Conservation (phyloP, 2,888 invertebrate genomes). For the Rotaria sp. region DNA sequence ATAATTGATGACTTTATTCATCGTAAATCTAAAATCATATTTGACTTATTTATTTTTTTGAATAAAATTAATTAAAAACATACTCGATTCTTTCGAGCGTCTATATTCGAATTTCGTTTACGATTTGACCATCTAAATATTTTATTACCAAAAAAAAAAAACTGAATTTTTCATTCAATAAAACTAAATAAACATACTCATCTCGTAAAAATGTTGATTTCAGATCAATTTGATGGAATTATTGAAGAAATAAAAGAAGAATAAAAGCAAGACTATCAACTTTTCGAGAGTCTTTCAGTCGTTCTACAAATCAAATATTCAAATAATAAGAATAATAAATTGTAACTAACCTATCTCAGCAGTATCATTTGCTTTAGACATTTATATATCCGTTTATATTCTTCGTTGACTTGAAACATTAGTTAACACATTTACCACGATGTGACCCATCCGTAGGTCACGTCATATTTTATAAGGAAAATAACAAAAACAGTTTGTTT, state of each 20-base stretch:
- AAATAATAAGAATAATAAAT: neutral
- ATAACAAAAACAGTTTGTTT: no score
- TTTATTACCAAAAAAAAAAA: neutral
- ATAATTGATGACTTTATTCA: constrained; percentile 24
- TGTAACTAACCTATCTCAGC: neutral
- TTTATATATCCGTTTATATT: neutral
- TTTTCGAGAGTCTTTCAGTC: constrained; percentile 6
- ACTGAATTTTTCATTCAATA: no score
- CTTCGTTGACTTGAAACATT: neutral
- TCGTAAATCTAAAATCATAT: neutral
- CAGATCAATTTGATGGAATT: constrained; percentile 6
- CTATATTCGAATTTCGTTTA: constrained; percentile 12
- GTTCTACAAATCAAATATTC: neutral
- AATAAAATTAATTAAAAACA: neutral
- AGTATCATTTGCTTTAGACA: neutral
- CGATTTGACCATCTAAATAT: constrained; percentile 18
- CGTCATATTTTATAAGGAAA: no score
- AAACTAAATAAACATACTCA: neutral
- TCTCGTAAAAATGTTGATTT: constrained; percentile 12
- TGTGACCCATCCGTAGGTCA: no score
- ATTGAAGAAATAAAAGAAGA: constrained; percentile 54
- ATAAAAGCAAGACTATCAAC: constrained; percentile 52
- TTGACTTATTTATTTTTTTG: no score
- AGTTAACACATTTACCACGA: no score
- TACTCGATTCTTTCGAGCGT: constrained; percentile 25